Percentiles rank a stretch among this genome's conserved stretches.
phyloP scores from a whole-genome alignment of 2,888 invertebrate genomes.

The Troides helena region DNA sequence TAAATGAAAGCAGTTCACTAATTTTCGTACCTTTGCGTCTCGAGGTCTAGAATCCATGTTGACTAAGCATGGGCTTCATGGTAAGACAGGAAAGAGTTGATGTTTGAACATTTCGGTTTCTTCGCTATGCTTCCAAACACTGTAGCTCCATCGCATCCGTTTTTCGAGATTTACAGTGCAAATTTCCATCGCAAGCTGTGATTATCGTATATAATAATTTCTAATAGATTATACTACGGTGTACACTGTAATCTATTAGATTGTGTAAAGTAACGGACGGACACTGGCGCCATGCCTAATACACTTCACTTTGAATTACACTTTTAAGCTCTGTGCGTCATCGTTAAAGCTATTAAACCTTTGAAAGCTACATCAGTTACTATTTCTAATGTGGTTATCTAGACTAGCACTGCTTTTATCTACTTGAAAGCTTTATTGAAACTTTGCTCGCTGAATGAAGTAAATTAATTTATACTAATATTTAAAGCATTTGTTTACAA shows the following conservation, averaged over 20 bases:
- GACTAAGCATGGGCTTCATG: no score
- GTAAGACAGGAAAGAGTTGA: no score
- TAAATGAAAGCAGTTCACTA: no score
- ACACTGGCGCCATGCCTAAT: constrained; percentile 15
- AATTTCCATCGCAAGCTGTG: neutral
- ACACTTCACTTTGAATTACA: constrained; percentile 8
- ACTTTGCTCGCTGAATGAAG: neutral
- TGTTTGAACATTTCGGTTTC: no score
- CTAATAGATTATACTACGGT: constrained; percentile 1
- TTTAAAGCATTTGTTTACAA: no score
- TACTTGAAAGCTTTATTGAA: neutral
- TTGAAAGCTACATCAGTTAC: constrained; percentile 1
- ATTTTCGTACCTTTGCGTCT: no score
- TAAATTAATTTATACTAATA: neutral
- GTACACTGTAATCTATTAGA: constrained; percentile 9
- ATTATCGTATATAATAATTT: constrained; percentile 14
- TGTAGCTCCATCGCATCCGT: no score
- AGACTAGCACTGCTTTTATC: neutral
- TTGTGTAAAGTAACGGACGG: constrained; percentile 10
- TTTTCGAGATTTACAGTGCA: no score
- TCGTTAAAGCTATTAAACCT: constrained; percentile 7
- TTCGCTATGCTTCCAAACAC: no score
- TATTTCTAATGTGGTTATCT: neutral
- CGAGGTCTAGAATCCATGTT: no score
- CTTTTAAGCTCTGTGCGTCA: constrained; percentile 12